Evolutionary conservation across 2,113 vertebrate species (phyloP), one percentile per base, ranked within the genome.

Genomic region (Geothlypis trichas): DNA sequence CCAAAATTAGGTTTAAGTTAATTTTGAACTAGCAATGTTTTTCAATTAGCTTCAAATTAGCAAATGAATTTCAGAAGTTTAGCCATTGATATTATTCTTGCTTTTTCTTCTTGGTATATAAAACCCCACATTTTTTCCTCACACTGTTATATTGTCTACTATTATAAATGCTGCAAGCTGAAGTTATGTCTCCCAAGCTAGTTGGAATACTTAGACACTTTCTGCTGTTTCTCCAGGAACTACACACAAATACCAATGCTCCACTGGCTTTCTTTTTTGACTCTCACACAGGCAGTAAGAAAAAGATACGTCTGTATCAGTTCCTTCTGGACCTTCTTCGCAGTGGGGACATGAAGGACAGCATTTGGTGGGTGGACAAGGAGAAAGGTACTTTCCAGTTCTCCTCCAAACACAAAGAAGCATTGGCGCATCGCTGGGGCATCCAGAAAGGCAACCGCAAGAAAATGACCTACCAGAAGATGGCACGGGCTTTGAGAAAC

Each of bases 381-480:
- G 99, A 99, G 95, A 99, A 99, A 94, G 99, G 99, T 94, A 99
- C 99, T 87, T 99, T 99, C 97, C 99, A 99, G 97, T 99, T 99
- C 98, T 99, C 99, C 20, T 99, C 99, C 93, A 99, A 99, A 97
- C 99, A 99, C 98, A 99, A 99, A 98, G 99, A 99, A 95, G 98
- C 98, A 13, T 85, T 99, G 54, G 99, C 99, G 0, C 98, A 99
- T 84, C 99, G 99, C 96, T 99, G 99, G 99, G 99, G 99, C 80
- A 98, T 99, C 95, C 99, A 99, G 98, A 99, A 99, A 90, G 99
- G 99, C 91, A 99, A 99, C 96, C 99, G 99, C 93, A 99, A 99
- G 97, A 99, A 99, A 97, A 99, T 99, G 99, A 99, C 99, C 91
- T 99, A 99, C 92, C 99, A 99, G 98, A 99, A 99, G 97, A 99